These are phyloP conservation scores for Hesperophylax magnus DNA, from an alignment of 1,140 invertebrate species.

Conservation along the genomic window DNA sequence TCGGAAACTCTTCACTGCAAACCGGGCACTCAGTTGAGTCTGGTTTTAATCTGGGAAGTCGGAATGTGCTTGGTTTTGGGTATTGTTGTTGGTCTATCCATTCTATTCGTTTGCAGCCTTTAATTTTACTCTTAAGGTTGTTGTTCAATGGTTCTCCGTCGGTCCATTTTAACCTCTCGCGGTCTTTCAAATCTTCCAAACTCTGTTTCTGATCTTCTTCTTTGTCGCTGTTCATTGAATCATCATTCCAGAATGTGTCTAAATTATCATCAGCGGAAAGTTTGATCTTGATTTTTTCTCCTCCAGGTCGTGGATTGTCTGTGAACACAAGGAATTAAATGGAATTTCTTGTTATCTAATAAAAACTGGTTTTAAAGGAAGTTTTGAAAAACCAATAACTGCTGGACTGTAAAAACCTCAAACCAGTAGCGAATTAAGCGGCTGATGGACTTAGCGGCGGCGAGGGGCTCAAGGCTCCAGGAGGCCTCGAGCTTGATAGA, in stretches of 20 bases:
- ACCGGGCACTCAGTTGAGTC: not conserved
- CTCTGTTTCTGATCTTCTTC: not conserved
- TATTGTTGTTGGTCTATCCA: conserved; percentile 5
- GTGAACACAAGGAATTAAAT: not conserved
- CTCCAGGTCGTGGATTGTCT: not conserved
- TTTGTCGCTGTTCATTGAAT: not conserved
- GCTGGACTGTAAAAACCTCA: no score
- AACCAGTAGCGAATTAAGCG: no score
- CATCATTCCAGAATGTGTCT: not conserved
- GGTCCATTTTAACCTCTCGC: not conserved
- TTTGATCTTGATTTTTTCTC: no score
- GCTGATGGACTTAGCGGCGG: no score
- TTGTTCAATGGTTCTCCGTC: not conserved
- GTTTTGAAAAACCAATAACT: no score
- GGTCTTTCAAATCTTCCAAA: not conserved
- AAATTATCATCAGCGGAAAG: not conserved
- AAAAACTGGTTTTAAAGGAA: not conserved
- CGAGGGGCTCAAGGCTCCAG: no score
- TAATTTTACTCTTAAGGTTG: not conserved
- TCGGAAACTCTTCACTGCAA: not conserved
- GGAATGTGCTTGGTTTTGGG: not conserved
- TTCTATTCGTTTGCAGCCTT: not conserved
- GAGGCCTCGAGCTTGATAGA: no score
- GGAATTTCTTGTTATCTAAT: no score
- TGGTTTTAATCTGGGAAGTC: not conserved